Percentiles rank a stretch among this genome's conserved stretches.
These are phyloP conservation scores for Drymonia ruficornis DNA, from an alignment of 2,888 invertebrate genomes.

Conservation along the genomic window DNA sequence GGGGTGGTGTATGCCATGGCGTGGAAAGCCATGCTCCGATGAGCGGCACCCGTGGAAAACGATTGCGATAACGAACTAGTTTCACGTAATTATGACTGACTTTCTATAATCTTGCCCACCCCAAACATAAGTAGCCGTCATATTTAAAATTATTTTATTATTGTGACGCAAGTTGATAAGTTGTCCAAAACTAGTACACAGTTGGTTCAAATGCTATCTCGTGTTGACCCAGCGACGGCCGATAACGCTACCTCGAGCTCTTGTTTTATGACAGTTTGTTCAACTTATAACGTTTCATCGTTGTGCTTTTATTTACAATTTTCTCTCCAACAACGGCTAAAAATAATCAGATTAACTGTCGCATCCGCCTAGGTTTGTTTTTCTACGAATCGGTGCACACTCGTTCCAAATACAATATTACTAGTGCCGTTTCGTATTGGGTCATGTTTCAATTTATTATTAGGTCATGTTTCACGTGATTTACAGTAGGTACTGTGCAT, in stretches of 20 bases:
- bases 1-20: conserved; percentile 79
- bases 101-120: conserved; percentile 39
- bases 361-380: conserved; percentile 45
- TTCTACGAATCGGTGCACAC: conserved; percentile 46
- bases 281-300: conserved; percentile 69
- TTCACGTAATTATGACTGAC: conserved; percentile 48
- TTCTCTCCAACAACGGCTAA: conserved; percentile 49
- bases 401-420: conserved; percentile 9
- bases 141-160: conserved; percentile 11
- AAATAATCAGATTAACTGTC: conserved; percentile 57
- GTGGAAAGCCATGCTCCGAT: conserved; percentile 72
- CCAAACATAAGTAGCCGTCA: conserved; percentile 5
- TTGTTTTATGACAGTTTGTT: conserved; percentile 73
- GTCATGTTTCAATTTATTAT: too few relatives aligned
- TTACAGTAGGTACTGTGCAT: too few relatives aligned
- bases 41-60: conserved; percentile 65
- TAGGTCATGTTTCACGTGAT: too few relatives aligned
- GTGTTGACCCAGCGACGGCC: conserved; percentile 50
- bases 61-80: conserved; percentile 56
- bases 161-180: conserved; percentile 79
- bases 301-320: conserved; percentile 65
- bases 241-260: conserved; percentile 62
- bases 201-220: conserved; percentile 72
- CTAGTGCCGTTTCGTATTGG: too few relatives aligned
- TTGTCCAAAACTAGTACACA: conserved; percentile 75